Conservation (phyloP, 2,888 invertebrate genomes). For the Zaprionus bogoriensis region DNA sequence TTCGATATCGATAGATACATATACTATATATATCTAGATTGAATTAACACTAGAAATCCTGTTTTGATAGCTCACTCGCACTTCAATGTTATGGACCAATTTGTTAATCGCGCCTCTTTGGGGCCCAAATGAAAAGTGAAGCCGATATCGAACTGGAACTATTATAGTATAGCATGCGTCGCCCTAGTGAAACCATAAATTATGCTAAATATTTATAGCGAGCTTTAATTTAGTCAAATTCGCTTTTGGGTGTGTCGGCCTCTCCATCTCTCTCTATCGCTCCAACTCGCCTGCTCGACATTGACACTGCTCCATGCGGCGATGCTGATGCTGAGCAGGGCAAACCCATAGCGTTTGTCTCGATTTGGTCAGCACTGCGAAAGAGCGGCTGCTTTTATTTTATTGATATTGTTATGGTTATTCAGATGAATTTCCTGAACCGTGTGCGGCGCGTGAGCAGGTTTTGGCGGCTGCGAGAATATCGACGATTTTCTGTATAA, state of each 20-base stretch:
- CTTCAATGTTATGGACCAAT: conserved; percentile 61
- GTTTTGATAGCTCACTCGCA: conserved; percentile 43
- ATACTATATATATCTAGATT: conserved; percentile 2
- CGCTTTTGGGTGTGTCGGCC: conserved; percentile 66
- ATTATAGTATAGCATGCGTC: conserved; percentile 32
- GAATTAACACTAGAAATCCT: conserved; percentile 33
- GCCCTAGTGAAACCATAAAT: conserved; percentile 58
- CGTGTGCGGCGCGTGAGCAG: too few species aligned
- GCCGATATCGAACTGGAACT: conserved; percentile 26
- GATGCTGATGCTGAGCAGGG: conserved; percentile 41
- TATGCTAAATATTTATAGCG: conserved; percentile 66
- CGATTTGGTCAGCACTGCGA: conserved; percentile 13
- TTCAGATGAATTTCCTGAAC: conserved; percentile 73
- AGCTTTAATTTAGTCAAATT: conserved; percentile 63
- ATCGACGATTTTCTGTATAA: conserved; percentile 56
- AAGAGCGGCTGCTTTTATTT: conserved; percentile 25
- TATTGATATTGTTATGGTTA: conserved; percentile 57
- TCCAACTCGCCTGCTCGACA: conserved; percentile 48
- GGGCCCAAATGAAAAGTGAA: conserved; percentile 42
- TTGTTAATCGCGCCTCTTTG: conserved; percentile 64
- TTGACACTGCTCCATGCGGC: conserved; percentile 71
- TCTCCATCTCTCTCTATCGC: neutral
- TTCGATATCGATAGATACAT: conserved; percentile 8
- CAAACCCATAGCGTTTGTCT: conserved; percentile 42
- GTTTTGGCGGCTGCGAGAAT: conserved; percentile 56